A percentile compares a stretch with the other conserved stretches of the same genome.
These are phyloP conservation scores for Nyctibius grandis DNA, from an alignment of 2,797 vertebrate genomes.

Conservation along the genomic window DNA sequence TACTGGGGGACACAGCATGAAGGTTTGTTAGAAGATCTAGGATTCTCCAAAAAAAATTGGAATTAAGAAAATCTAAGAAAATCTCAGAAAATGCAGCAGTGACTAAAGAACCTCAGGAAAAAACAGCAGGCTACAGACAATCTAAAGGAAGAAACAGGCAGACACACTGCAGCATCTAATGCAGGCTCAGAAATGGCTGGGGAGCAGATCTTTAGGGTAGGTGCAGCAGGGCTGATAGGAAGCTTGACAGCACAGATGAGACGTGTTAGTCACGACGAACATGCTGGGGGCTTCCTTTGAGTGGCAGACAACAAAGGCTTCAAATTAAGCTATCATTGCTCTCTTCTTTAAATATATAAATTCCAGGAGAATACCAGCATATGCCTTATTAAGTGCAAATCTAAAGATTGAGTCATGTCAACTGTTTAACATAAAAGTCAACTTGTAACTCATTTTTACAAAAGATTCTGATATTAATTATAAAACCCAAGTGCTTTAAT, in stretches of 20 bases:
- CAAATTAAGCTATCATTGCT: not conserved
- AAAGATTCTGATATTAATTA: not conserved
- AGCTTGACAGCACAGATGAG: constrained; percentile 22
- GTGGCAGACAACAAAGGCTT: not conserved
- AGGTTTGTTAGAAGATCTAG: constrained; percentile 67
- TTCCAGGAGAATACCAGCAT: not conserved
- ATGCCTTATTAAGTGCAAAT: not conserved
- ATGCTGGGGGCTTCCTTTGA: not conserved
- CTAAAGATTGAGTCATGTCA: not conserved
- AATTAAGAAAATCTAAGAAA: constrained; percentile 73
- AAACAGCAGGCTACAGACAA: constrained; percentile 55
- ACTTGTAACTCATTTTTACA: rapidly evolving
- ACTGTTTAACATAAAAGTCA: not conserved
- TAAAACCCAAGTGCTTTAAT: not conserved
- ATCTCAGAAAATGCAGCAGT: constrained; percentile 53
- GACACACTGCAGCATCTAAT: not conserved
- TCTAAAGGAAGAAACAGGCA: constrained; percentile 52
- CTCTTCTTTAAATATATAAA: not conserved
- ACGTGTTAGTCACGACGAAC: not conserved
- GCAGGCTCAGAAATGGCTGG: not conserved
- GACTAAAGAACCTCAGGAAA: constrained; percentile 44
- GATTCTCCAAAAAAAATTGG: constrained; percentile 34
- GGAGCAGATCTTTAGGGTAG: not conserved
- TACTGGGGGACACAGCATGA: constrained; percentile 68
- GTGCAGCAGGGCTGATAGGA: constrained; percentile 28